Conservation (phyloP, 2,888 invertebrate species). For the Folsomia candida region DNA sequence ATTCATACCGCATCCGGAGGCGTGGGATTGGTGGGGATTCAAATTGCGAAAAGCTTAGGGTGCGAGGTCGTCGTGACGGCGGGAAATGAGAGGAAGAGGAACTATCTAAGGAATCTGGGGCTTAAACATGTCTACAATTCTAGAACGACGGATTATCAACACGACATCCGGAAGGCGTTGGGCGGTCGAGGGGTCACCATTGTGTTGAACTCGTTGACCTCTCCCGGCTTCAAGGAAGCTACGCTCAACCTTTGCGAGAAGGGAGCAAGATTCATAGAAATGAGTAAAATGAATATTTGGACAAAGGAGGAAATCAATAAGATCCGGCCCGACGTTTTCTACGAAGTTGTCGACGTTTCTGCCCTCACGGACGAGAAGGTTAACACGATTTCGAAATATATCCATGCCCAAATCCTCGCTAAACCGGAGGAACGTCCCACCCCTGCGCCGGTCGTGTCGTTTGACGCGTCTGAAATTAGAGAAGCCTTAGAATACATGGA, state of each 20-base stretch:
- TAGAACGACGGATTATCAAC: not conserved
- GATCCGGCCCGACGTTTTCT: constrained; percentile 4
- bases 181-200: constrained; percentile 1
- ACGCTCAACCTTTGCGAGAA: constrained; percentile 2
- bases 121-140: constrained; percentile 5
- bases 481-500: constrained; percentile 26
- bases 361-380: not conserved
- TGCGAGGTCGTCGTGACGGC: constrained; percentile 25
- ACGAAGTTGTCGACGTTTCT: constrained; percentile 7
- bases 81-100: constrained; percentile 23
- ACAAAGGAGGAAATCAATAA: not conserved
- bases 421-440: not conserved
- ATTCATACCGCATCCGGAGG: constrained; percentile 19
- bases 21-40: constrained; percentile 25
- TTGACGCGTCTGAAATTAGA: constrained; percentile 13
- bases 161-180: not conserved
- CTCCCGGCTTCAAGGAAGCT: constrained; percentile 11
- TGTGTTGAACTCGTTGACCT: constrained; percentile 8
- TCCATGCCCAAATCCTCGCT: not conserved
- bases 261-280: constrained; percentile 10
- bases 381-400: not conserved
- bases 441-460: constrained; percentile 15
- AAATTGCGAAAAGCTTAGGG: constrained; percentile 17
- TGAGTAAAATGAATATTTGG: constrained; percentile 18
- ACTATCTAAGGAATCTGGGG: constrained; percentile 12